These are phyloP conservation scores for Mimas tiliae DNA, from an alignment of 2,888 invertebrate genomes.

Conservation along the genomic window DNA sequence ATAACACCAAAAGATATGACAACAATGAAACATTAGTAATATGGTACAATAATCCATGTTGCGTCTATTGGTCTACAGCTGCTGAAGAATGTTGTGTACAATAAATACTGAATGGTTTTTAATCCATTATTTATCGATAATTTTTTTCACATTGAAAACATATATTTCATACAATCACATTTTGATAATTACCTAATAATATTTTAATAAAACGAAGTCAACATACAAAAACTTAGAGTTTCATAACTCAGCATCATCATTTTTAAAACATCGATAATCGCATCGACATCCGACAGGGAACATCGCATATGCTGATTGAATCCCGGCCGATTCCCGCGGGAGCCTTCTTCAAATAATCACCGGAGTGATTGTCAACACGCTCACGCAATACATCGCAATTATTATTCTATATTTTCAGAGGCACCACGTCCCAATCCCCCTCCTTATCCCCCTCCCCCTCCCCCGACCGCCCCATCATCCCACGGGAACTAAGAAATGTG, in stretches of 20 bases:
- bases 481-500: constrained; percentile 12
- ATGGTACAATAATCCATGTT: no score
- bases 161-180: no score
- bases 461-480: background rate
- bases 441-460: constrained; percentile 16
- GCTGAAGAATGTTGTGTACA: no score
- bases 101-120: no score
- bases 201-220: background rate
- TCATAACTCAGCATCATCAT: background rate
- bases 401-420: constrained; percentile 62
- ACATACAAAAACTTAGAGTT: background rate
- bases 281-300: constrained; percentile 33
- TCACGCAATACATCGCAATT: constrained; percentile 63
- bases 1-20: no score
- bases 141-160: no score
- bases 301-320: constrained; percentile 53
- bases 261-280: constrained; percentile 18
- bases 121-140: no score
- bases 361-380: constrained; percentile 80
- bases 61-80: no score
- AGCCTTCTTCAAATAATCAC: constrained; percentile 74
- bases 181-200: no score
- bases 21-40: no score
- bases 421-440: constrained; percentile 32
- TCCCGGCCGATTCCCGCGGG: constrained; percentile 58